Evolutionary conservation across 2,888 invertebrate species (phyloP).

Genomic region (Anodontia alba): DNA sequence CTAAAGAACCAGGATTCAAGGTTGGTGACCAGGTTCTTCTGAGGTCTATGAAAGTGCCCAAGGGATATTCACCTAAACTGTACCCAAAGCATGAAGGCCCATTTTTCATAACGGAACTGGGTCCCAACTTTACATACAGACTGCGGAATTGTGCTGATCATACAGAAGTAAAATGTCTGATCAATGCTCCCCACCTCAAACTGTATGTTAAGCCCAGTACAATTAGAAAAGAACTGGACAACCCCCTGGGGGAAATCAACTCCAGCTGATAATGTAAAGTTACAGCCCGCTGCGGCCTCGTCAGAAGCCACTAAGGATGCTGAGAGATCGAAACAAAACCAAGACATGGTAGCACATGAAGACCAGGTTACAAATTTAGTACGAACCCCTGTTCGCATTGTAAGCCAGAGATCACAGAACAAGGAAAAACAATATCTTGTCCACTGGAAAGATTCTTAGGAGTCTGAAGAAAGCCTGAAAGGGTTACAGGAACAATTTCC

Average conservation of each 20-base stretch:
- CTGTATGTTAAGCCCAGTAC: not conserved
- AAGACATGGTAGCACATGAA: constrained; percentile 30
- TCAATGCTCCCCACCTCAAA: constrained; percentile 32
- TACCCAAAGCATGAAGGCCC: constrained; percentile 23
- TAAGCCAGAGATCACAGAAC: not conserved
- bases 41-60: constrained; percentile 20
- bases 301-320: no score
- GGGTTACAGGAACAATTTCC: not conserved
- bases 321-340: constrained; percentile 23
- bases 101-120: constrained; percentile 25
- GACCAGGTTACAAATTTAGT: constrained; percentile 16
- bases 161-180: constrained; percentile 25
- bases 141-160: constrained; percentile 8
- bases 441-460: not conserved
- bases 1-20: constrained; percentile 31
- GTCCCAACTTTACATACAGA: constrained; percentile 37
- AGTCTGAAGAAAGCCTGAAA: not conserved
- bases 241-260: not conserved
- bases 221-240: not conserved
- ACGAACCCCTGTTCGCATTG: constrained; percentile 20
- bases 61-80: constrained; percentile 41
- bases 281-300: no score
- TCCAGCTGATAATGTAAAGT: no score
- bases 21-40: constrained; percentile 35
- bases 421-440: not conserved